A percentile compares a stretch with the other conserved stretches of the same genome.
phyloP scores from a whole-genome alignment of 2,888 invertebrate species.

The Pyrrhosoma nymphula region DNA sequence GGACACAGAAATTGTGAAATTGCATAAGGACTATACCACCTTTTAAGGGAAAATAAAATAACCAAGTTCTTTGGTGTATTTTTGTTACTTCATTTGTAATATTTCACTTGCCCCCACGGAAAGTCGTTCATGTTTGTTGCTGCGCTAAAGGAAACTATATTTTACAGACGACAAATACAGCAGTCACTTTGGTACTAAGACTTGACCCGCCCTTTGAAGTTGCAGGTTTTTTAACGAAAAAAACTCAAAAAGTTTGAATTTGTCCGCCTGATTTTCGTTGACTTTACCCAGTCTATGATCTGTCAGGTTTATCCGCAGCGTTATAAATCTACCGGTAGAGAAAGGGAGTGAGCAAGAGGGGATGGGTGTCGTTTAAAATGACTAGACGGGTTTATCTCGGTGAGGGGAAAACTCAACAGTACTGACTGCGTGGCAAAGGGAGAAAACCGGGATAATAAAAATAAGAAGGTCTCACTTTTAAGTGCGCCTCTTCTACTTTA shows the following conservation, averaged over 20 bases:
- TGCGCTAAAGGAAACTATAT: neutral
- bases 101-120: neutral
- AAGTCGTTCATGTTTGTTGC: neutral
- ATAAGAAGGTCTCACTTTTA: neutral
- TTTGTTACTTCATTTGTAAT: neutral
- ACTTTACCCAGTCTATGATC: neutral
- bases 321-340: neutral
- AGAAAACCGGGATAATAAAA: conserved; percentile 8
- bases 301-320: neutral
- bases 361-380: neutral
- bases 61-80: no score
- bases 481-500: neutral
- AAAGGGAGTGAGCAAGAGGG: neutral
- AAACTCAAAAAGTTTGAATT: neutral
- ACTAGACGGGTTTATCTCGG: neutral
- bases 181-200: neutral
- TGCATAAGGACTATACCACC: neutral
- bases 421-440: neutral
- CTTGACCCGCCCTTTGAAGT: neutral
- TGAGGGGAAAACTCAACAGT: neutral
- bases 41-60: neutral
- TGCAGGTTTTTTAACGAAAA: neutral
- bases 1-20: no score
- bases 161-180: neutral
- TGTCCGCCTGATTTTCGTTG: neutral